These are phyloP conservation scores for Ochotona curzoniae DNA, from an alignment of 2,113 vertebrate genomes.

Conservation along the genomic window DNA sequence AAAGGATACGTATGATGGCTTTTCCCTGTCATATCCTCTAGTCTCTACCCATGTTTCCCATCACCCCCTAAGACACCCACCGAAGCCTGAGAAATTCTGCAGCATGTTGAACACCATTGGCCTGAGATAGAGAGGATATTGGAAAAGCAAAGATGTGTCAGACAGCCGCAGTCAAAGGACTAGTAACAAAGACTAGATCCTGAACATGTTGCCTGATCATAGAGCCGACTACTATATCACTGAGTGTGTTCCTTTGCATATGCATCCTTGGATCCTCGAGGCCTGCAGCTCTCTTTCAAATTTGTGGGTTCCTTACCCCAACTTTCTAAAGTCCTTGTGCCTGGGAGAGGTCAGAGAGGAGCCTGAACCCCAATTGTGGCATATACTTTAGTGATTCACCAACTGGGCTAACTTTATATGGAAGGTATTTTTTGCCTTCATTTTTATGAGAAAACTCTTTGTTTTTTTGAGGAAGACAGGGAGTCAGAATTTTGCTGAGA, in stretches of 20 bases:
- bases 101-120: background rate
- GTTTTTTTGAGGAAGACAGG: background rate
- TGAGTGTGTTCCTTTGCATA: background rate
- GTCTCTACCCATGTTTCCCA: background rate
- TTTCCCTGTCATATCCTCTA: background rate
- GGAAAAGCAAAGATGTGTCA: background rate
- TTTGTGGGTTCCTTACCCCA: background rate
- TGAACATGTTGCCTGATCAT: background rate
- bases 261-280: background rate
- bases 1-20: background rate
- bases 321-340: background rate
- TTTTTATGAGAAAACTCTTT: background rate
- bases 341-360: background rate
- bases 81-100: background rate
- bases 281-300: background rate
- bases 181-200: too few relatives aligned
- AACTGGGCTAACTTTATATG: background rate
- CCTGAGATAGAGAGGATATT: background rate
- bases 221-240: background rate
- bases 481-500: background rate
- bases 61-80: background rate
- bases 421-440: background rate
- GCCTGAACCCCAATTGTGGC: background rate
- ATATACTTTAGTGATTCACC: background rate
- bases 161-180: background rate